These are phyloP conservation scores for Drosophila lini DNA, from an alignment of 1,140 invertebrate species.

Conservation along the genomic window DNA sequence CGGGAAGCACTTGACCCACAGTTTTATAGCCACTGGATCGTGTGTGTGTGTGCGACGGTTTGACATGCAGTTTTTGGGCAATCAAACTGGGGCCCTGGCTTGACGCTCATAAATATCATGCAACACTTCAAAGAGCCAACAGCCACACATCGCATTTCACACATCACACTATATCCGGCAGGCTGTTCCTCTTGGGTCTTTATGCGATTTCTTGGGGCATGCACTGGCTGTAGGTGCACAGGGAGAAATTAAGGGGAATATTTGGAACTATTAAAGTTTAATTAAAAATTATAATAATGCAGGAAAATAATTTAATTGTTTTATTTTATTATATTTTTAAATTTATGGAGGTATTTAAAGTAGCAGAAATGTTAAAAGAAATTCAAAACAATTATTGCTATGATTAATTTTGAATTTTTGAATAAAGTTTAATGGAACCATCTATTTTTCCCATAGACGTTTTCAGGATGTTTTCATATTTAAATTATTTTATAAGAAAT, in stretches of 20 bases:
- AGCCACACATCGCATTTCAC: constrained; percentile 57
- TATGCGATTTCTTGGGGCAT: neutral
- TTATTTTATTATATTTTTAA: neutral
- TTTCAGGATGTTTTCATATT: too few relatives aligned
- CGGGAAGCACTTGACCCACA: constrained; percentile 57
- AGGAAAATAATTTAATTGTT: neutral
- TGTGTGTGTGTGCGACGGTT: constrained; percentile 25
- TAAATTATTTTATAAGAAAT: too few relatives aligned
- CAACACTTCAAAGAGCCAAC: constrained; percentile 71
- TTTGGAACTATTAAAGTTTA: too few relatives aligned
- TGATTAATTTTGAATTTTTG: neutral
- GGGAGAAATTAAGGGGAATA: neutral
- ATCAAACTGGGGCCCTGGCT: constrained; percentile 42
- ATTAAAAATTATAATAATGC: neutral
- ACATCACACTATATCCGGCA: constrained; percentile 52
- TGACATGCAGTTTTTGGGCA: constrained; percentile 66
- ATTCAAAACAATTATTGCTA: neutral
- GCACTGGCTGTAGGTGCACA: neutral
- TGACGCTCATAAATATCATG: constrained; percentile 72
- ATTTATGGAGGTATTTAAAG: rapidly evolving
- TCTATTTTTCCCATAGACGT: too few relatives aligned
- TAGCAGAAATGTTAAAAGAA: neutral
- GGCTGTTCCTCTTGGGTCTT: constrained; percentile 1
- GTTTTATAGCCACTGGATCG: constrained; percentile 62
- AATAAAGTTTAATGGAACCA: neutral